Evolutionary conservation across 2,797 vertebrate species (phyloP).

Genomic region (Hypotaenidia okinawae): DNA sequence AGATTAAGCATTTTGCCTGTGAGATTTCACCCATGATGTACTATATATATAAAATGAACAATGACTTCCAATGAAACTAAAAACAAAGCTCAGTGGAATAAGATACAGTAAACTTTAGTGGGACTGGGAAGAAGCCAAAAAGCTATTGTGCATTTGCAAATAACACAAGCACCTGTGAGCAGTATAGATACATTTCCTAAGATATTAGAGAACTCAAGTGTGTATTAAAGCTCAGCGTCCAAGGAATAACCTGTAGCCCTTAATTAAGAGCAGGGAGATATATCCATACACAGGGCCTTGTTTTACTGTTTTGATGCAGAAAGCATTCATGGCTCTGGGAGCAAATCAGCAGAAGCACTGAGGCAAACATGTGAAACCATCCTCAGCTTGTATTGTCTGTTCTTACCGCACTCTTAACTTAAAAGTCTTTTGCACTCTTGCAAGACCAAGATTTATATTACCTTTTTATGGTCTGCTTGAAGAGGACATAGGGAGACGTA

Average conservation of each 20-base stretch:
- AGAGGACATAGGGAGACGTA: neutral
- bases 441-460: neutral
- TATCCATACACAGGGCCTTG: neutral
- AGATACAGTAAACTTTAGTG: neutral
- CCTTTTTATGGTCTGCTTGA: neutral
- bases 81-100: neutral
- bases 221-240: neutral
- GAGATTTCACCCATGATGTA: neutral
- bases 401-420: neutral
- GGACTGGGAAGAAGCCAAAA: neutral
- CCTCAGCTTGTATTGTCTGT: neutral
- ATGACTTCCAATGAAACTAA: neutral
- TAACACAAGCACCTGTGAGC: neutral
- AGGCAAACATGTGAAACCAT: neutral
- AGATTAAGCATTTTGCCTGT: neutral
- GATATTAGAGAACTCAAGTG: neutral
- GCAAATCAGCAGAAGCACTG: neutral
- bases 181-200: neutral
- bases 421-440: neutral
- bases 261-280: neutral
- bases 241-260: neutral
- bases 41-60: neutral
- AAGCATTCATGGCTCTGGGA: neutral
- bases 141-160: neutral
- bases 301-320: neutral